A percentile compares a stretch with the other conserved stretches of the same genome.
These are phyloP conservation scores for Numenius phaeopus DNA, from an alignment of 2,797 vertebrate species.

Conservation along the genomic window DNA sequence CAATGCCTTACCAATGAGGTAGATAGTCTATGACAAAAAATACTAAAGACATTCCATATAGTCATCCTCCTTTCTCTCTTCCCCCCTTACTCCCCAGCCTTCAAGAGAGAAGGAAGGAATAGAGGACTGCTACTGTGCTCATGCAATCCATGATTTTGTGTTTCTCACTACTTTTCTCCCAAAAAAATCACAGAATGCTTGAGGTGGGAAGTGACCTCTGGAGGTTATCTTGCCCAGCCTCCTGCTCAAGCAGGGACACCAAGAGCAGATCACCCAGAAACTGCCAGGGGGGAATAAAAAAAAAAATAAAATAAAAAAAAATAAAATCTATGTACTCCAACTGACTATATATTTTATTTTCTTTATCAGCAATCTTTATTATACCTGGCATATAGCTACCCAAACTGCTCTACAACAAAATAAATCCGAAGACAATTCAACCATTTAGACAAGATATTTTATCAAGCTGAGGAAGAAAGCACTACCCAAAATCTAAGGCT, in stretches of 20 bases:
- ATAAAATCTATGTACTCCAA: neutral
- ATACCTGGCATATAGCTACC: neutral
- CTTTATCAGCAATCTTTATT: neutral
- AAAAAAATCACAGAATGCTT: neutral
- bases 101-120: neutral
- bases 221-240: neutral
- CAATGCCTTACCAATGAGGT: neutral
- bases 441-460: neutral
- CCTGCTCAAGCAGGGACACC: neutral
- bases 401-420: neutral
- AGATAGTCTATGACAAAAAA: neutral
- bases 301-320: fast-evolving
- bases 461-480: neutral
- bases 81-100: fast-evolving
- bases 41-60: neutral
- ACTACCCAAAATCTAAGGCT: neutral
- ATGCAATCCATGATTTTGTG: neutral
- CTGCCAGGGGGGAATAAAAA: fast-evolving
- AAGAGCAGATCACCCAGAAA: neutral
- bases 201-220: neutral
- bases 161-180: neutral
- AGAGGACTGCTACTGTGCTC: neutral
- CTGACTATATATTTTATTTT: neutral
- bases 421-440: neutral
- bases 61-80: neutral